These are phyloP conservation scores for Caiman crocodilus DNA, from an alignment of 2,797 vertebrate species.

Conservation along the genomic window DNA sequence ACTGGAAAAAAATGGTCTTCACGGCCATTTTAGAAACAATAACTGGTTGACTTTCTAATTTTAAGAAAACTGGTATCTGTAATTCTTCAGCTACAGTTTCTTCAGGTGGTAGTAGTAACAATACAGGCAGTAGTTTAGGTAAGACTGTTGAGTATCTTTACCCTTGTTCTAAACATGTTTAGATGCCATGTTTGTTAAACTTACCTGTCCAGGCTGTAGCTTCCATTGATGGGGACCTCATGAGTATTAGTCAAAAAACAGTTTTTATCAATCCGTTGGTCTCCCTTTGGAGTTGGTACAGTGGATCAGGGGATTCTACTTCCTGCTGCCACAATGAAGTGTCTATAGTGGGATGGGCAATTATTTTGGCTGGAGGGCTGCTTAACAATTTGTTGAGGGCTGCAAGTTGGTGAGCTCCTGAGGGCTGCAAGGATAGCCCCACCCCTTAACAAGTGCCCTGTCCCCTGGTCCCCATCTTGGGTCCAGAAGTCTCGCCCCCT, in stretches of 20 bases:
- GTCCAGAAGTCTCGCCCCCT: too few relatives aligned
- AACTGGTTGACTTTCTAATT: accelerated
- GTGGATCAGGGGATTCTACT: too few relatives aligned
- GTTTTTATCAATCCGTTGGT: not conserved
- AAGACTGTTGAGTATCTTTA: not conserved
- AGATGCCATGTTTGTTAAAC: not conserved
- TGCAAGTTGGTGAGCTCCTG: too few relatives aligned
- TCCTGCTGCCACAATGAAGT: too few relatives aligned
- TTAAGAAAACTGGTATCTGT: not conserved
- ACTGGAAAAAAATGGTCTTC: not conserved
- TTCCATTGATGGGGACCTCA: not conserved
- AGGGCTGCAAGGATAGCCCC: too few relatives aligned
- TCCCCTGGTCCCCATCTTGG: too few relatives aligned
- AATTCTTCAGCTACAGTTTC: not conserved
- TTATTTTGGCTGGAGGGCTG: too few relatives aligned
- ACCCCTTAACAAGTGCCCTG: too few relatives aligned
- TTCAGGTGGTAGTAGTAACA: not conserved
- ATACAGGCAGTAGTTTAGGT: accelerated
- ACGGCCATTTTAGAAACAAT: not conserved
- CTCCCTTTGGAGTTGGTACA: not conserved
- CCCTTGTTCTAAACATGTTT: not conserved
- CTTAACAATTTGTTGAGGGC: too few relatives aligned
- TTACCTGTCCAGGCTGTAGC: not conserved
- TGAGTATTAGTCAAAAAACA: not conserved
- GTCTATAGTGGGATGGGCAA: too few relatives aligned